phyloP scores from a whole-genome alignment of 2,797 vertebrate species.

The Eidolon dupreanum region DNA sequence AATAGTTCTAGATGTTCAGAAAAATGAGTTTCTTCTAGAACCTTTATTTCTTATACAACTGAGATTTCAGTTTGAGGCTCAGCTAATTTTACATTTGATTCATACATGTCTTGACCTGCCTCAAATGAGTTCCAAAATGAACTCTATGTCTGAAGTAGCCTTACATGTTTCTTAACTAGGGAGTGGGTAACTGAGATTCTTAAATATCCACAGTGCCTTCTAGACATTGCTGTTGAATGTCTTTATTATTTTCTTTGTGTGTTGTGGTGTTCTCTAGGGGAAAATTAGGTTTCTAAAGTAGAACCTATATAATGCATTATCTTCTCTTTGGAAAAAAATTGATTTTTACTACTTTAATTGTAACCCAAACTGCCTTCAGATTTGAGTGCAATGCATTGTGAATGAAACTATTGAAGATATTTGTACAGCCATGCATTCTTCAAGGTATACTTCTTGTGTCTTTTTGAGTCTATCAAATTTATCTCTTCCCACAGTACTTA shows the following conservation, averaged over 20 bases:
- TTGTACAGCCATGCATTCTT: background rate
- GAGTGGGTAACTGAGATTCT: background rate
- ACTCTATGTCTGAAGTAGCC: background rate
- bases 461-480: background rate
- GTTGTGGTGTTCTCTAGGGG: background rate
- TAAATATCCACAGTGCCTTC: background rate
- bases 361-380: background rate
- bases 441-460: background rate
- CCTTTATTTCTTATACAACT: background rate
- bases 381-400: background rate
- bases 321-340: background rate
- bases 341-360: background rate
- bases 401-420: background rate
- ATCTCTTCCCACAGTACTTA: background rate
- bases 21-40: background rate
- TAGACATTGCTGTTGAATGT: background rate
- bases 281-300: background rate
- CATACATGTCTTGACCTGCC: background rate
- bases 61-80: background rate
- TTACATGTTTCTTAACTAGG: background rate
- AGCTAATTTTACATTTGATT: background rate
- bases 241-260: background rate
- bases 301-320: background rate
- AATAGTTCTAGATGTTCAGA: background rate
- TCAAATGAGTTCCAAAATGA: background rate